Base-by-base conservation (phyloP, 2,888 invertebrate genomes). In the Ypsolopha scabrella region DNA sequence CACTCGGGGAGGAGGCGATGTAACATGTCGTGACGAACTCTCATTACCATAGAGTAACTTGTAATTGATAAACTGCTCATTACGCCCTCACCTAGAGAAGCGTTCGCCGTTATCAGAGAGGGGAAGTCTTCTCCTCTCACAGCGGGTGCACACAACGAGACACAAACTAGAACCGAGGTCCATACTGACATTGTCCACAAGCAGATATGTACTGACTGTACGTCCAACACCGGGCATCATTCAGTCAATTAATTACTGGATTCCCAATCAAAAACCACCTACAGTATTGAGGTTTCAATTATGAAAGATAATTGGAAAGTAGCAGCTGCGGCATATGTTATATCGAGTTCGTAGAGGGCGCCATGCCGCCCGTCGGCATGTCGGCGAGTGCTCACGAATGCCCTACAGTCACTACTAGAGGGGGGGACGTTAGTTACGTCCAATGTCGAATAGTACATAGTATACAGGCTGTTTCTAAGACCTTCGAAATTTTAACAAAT, bases 1-100 rank as follows among this genome's bases (percentile, higher is more conserved):
- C n/a, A n/a, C n/a, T n/a, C n/a, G n/a, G n/a, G n/a, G n/a, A n/a
- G n/a, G n/a, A n/a, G n/a, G n/a, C n/a, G n/a, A n/a, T n/a, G n/a
- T n/a, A n/a, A n/a, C n/a, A n/a, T n/a, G n/a, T n/a, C n/a, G n/a
- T n/a, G n/a, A n/a, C n/a, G n/a, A n/a, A n/a, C n/a, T n/a, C n/a
- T n/a, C n/a, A n/a, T n/a, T n/a, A n/a, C n/a, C n/a, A n/a, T n/a
- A n/a, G n/a, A n/a, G n/a, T n/a, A n/a, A n/a, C n/a, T n/a, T n/a
- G n/a, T n/a, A n/a, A n/a, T n/a, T n/a, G n/a, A n/a, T n/a, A n/a
- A n/a, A n/a, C n/a, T n/a, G n/a, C n/a, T n/a, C n/a, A n/a, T n/a
- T n/a, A n/a, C n/a, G n/a, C n/a, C n/a, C 76, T 78, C 78, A 93
- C 93, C 93, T 68, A 94, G 87, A 1, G 93, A 91, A 6, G 92